Base-by-base conservation (phyloP, 1,140 invertebrate genomes). In the Drosophila sulfurigaster region DNA sequence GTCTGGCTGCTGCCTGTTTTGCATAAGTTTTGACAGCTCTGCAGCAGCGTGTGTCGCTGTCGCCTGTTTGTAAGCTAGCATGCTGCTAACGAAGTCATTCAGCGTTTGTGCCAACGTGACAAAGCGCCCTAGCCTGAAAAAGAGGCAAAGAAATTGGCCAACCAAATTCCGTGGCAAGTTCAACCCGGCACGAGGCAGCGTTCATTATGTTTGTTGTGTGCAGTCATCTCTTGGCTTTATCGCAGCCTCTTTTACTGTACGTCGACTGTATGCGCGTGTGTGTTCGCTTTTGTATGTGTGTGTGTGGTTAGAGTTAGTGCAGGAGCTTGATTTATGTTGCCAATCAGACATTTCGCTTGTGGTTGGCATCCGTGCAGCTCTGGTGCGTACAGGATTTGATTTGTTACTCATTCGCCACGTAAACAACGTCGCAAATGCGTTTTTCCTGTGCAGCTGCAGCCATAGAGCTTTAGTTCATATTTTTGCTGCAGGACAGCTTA, bases 1-100 rank as follows among this genome's bases (percentile, higher is more conserved):
- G 52, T 46, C 5, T 52, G 8, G 15, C 11, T 10, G 52, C 32
- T 32, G 69, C 58, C 80, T 83, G 73, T 67, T 87, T 88, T 87
- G 83, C 83, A 88, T 87, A 87, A 88, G 80, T 88, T 87, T 64
- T 77, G 81, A 83, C 83, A 80, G 79, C 46, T 68, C 32, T 72
- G 49, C 13, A 4, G 45, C 30, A 72, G 52, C 56, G 59, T 68
- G 56, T 62, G 57, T 32, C 32, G 32, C 32, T 62, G 57, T 66
- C 52, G 71, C 64, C 57, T 76, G 43, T 67, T 52, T 59, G 54
- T 73, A 66, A 51, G 54, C 51, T 51, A 13, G 52, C 28, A 52
- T 66, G 62, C 62, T 38, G 58, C 83, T 87, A 87, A 87, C 83
- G 83, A 87, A 87, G 83, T 87, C 83, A 88, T 88, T 88, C 83